These are phyloP conservation scores for Solenodon paradoxus DNA, from an alignment of 2,113 vertebrate species.

Conservation along the genomic window DNA sequence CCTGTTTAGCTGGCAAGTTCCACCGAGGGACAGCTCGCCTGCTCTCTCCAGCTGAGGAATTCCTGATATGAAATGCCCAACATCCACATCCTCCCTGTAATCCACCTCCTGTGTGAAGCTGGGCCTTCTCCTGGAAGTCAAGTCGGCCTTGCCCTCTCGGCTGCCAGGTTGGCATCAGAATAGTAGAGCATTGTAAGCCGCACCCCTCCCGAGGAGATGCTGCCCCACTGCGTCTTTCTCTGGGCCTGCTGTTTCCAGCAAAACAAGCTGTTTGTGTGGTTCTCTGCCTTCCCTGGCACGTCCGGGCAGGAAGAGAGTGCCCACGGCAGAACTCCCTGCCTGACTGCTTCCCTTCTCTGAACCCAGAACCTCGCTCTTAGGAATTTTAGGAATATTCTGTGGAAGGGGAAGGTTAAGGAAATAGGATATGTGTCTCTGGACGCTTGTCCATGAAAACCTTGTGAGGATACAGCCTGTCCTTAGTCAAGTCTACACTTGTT, in stretches of 20 bases:
- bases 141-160: background rate
- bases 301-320: conserved; percentile 47
- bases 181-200: conserved; percentile 44
- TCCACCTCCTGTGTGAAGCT: conserved; percentile 74
- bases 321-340: background rate
- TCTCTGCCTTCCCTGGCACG: conserved; percentile 6
- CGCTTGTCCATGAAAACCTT: background rate
- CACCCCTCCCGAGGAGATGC: background rate
- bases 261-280: background rate
- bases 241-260: conserved; percentile 36
- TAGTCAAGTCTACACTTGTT: background rate
- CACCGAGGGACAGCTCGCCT: conserved; percentile 19
- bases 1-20: conserved; percentile 39
- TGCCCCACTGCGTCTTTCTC: background rate
- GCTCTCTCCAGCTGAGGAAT: conserved; percentile 75
- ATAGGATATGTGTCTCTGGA: background rate
- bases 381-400: background rate
- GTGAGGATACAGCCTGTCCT: background rate
- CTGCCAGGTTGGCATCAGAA: conserved; percentile 68
- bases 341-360: background rate
- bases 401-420: background rate
- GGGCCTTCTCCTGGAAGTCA: conserved; percentile 65
- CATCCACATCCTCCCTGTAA: conserved; percentile 82
- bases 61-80: conserved; percentile 69
- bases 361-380: background rate